Evolutionary conservation across 2,888 invertebrate species (phyloP), one percentile per base, ranked within the genome.

Genomic region (Drosophila leonis): DNA sequence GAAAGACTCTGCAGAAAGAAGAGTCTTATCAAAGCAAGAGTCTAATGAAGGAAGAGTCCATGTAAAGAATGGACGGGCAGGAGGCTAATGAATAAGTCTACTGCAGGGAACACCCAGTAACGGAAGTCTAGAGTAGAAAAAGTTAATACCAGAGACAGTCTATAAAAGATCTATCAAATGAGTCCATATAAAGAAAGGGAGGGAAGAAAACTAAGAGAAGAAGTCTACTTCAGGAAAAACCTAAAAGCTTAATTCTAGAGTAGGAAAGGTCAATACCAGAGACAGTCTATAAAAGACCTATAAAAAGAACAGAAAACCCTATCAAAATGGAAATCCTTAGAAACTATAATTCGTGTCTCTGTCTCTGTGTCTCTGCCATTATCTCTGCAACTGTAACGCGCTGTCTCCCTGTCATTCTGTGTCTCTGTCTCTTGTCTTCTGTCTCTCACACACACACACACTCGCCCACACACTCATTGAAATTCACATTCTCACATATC

Each of bases 401-500:
- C 44, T 46, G 15, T 27, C 27, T 1, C 9, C 27, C 27, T 12
- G n/a, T n/a, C 31, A 8, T 4, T 20, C n/a, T 42, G 20, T 27
- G 4, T 42, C 20, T 12, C 12, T 20, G 4, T 10, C 41, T 18
- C 18, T 15, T n/a, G n/a, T n/a, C n/a, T 9, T 13, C 20, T 13
- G 12, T 12, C 44, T 35, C 27, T 46, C 35, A 18, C 44, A 62
- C 67, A 55, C 35, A 57, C 27, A 18, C 27, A 24, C 7, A 1
- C 24, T 0, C 27, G 10, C 48, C 5, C 29, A 29, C 29, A 18
- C 18, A 48, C 29, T 7, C 48, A 63, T n/a, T 59, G 9, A 29
- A 12, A 68, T 37, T n/a, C 51, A 46, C 12, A 61, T 57, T 59
- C 35, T 48, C 33, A 56, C n/a, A 46, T 44, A 57, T 24, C 56